Evolutionary conservation across 2,797 vertebrate genomes (phyloP).

Genomic region (Numenius phaeopus): DNA sequence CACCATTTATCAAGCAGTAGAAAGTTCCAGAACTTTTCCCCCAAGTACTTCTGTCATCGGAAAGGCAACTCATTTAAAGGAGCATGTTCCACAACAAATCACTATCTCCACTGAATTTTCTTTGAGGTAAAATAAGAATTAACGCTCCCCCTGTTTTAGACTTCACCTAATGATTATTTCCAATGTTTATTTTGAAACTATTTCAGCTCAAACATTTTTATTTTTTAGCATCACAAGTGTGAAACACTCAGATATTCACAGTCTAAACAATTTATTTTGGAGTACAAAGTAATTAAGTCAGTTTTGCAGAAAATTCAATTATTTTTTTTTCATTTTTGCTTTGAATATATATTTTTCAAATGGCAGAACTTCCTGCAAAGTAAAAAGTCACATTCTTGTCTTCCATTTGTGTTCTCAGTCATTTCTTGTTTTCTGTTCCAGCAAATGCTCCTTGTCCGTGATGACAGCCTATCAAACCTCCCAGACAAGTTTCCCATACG

Average conservation of each 20-base stretch:
- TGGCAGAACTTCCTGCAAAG: not conserved
- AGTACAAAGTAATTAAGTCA: not conserved
- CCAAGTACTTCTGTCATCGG: not conserved
- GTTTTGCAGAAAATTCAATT: not conserved
- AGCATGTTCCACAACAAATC: not conserved
- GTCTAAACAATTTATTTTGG: not conserved
- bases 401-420: not conserved
- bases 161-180: not conserved
- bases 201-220: not conserved
- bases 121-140: not conserved
- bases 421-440: not conserved
- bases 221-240: not conserved
- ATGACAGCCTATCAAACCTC: not conserved
- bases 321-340: not conserved
- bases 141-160: not conserved
- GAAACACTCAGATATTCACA: not conserved
- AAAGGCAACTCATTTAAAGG: not conserved
- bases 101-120: not conserved
- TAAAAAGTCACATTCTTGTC: not conserved
- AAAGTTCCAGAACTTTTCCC: not conserved
- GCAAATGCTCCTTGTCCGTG: not conserved
- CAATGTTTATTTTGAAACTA: not conserved
- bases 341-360: not conserved
- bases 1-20: not conserved
- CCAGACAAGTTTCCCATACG: not conserved